Evolutionary conservation across 2,113 vertebrate species (phyloP).

Genomic region (Platysteira castanea): DNA sequence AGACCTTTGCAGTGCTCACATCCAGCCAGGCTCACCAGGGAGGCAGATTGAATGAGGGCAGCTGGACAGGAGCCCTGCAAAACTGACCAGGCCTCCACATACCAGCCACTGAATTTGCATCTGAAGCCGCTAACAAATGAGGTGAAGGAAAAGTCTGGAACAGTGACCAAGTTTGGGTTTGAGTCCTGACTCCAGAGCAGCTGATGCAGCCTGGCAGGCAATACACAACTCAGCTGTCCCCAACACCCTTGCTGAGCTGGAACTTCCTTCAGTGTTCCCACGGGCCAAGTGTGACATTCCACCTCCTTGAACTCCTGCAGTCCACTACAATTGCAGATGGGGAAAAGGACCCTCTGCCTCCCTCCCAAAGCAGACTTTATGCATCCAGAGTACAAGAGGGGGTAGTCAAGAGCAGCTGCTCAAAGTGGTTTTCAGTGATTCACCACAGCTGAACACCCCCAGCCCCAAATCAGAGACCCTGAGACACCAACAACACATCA

Average conservation of each 20-base stretch:
- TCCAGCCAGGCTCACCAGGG: neutral
- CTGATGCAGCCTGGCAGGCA: neutral
- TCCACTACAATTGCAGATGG: neutral
- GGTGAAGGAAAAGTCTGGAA: slow-evolving; percentile 36
- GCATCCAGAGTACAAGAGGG: neutral
- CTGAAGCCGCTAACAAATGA: neutral
- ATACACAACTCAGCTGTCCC: neutral
- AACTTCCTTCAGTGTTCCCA: neutral
- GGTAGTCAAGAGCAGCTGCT: neutral
- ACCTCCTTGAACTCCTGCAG: neutral
- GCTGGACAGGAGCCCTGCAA: neutral
- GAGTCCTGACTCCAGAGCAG: neutral
- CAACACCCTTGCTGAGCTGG: neutral
- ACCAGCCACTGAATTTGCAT: neutral
- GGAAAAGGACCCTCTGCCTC: neutral
- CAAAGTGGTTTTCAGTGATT: neutral
- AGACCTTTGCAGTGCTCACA: neutral
- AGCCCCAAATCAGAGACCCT: neutral
- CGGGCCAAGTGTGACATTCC: fast-evolving
- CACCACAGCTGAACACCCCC: neutral
- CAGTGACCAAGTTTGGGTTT: neutral
- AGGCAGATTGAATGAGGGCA: neutral
- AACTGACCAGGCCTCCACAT: neutral
- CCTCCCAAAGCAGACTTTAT: neutral
- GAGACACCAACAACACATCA: neutral